Evolutionary conservation across 2,797 vertebrate genomes (phyloP).

Genomic region (Gobionotothen gibberifrons): DNA sequence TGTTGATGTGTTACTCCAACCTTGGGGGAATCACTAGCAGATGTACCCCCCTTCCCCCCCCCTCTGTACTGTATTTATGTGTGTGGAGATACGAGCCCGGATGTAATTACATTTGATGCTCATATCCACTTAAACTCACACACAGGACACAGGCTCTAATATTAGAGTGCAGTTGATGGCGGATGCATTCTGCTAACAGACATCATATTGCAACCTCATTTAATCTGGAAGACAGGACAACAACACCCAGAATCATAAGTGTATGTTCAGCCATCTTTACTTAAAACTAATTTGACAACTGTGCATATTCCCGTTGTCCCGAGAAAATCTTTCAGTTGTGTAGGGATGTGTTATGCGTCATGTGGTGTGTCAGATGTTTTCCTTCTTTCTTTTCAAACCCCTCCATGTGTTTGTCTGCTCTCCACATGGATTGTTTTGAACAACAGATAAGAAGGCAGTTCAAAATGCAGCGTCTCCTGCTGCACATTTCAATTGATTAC

Average conservation of each 20-base stretch:
- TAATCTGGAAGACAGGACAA: constrained; percentile 3
- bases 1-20: constrained; percentile 38
- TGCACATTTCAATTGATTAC: constrained; percentile 46
- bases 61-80: constrained; percentile 24
- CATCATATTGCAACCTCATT: neutral
- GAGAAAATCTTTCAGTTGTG: neutral
- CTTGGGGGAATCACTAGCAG: constrained; percentile 57
- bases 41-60: constrained; percentile 40
- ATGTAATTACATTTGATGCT: constrained; percentile 20
- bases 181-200: constrained; percentile 3
- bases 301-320: too few relatives aligned
- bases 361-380: constrained; percentile 25
- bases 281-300: neutral
- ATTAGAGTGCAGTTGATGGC: constrained; percentile 57
- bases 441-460: constrained; percentile 8
- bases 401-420: neutral
- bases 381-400: neutral
- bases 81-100: constrained; percentile 23
- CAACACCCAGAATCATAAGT: neutral
- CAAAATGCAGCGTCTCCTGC: constrained; percentile 9
- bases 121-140: constrained; percentile 16
- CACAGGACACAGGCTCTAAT: constrained; percentile 62
- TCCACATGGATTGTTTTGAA: neutral
- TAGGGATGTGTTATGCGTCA: neutral
- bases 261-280: neutral